A percentile compares a stretch with the other conserved stretches of the same genome.
Conservation (phyloP, 2,888 invertebrate genomes). For the Sussaba pulchella region DNA sequence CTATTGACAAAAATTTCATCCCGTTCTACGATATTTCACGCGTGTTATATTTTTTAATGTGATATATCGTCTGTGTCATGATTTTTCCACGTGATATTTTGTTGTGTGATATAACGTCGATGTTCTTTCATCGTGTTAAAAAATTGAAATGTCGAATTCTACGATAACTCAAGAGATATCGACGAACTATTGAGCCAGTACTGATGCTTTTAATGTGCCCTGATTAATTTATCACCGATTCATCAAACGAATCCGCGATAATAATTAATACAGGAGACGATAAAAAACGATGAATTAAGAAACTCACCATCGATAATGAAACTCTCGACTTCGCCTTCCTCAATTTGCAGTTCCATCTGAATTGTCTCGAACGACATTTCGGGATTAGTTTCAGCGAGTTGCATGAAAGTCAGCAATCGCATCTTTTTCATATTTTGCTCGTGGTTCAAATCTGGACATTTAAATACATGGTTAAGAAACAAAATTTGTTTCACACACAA, state of each 20-base stretch:
- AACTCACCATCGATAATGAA: slow-evolving; percentile 97
- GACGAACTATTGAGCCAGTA: slow-evolving; percentile 78
- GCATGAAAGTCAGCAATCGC: slow-evolving; percentile 98
- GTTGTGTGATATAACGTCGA: no score
- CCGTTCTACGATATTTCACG: no score
- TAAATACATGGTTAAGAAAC: not conserved
- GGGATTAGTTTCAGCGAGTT: slow-evolving; percentile 96
- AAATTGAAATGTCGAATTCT: slow-evolving; percentile 74
- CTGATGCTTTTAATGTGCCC: slow-evolving; percentile 78
- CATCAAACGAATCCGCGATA: slow-evolving; percentile 12
- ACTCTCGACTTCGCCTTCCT: slow-evolving; percentile 95
- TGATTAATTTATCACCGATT: slow-evolving; percentile 60
- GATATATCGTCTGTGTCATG: no score
- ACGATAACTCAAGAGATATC: slow-evolving; percentile 78
- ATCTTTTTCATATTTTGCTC: slow-evolving; percentile 98
- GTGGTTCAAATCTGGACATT: slow-evolving; percentile 90
- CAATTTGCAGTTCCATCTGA: slow-evolving; percentile 94
- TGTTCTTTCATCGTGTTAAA: no score
- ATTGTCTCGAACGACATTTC: slow-evolving; percentile 97
- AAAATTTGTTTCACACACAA: not conserved
- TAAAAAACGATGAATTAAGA: not conserved
- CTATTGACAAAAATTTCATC: no score
- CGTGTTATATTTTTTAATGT: no score
- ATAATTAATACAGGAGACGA: slow-evolving; percentile 25
- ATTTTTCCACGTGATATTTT: no score